A percentile compares a stretch with the other conserved stretches of the same genome.
These are phyloP conservation scores for Charina bottae DNA, from an alignment of 2,113 vertebrate species.

Conservation along the genomic window DNA sequence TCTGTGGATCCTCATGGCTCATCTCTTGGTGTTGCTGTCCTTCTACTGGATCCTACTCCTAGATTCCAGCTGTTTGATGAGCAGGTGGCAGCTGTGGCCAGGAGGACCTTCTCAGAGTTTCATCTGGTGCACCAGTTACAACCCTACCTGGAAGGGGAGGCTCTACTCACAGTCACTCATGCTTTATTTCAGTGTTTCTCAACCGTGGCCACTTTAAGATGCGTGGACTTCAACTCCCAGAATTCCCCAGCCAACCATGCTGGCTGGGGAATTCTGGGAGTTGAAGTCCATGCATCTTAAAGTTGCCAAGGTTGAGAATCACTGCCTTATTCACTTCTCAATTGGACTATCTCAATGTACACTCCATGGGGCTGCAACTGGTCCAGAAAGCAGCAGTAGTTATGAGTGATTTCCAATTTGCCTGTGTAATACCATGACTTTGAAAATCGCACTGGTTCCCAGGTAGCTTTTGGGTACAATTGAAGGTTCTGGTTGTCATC, in stretches of 20 bases:
- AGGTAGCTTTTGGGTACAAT: not conserved
- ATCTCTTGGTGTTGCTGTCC: not conserved
- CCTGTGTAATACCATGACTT: not conserved
- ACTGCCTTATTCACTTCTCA: not conserved
- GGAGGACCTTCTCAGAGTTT: not conserved
- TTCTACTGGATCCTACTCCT: not conserved
- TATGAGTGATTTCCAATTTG: not conserved
- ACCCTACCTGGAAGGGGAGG: too few species aligned
- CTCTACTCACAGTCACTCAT: not conserved
- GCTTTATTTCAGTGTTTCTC: too few species aligned
- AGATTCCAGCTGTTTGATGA: not conserved
- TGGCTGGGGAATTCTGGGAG: too few species aligned
- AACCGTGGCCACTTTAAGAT: too few species aligned
- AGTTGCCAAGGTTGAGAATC: too few species aligned
- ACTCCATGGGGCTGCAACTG: not conserved
- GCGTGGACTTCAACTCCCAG: too few species aligned
- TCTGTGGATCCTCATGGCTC: not conserved
- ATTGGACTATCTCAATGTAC: not conserved
- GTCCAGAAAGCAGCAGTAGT: not conserved
- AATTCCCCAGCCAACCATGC: too few species aligned
- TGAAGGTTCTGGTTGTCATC: not conserved
- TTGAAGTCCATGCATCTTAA: too few species aligned
- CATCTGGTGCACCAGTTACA: not conserved
- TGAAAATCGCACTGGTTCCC: not conserved
- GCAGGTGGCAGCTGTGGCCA: not conserved